Evolutionary conservation across 2,797 vertebrate genomes (phyloP), one percentile per base, ranked within the genome.

Genomic region (Rhincodon typus): DNA sequence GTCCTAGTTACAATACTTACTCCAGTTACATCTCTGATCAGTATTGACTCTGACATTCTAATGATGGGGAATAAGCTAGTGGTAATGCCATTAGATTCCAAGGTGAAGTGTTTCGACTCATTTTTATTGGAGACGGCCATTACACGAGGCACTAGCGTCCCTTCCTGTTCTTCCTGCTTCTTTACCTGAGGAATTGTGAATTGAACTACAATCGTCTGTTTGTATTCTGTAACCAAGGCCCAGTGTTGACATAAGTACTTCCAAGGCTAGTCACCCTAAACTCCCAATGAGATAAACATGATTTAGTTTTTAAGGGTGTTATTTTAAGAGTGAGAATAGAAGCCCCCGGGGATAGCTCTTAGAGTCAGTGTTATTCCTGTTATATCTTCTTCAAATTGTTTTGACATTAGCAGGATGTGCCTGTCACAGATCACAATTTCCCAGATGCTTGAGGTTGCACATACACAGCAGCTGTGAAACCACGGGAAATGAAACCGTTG

Each of bases 351-450:
- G 67, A 74, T 7, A 74, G 67, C 62, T 34, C 50, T 94, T 27
- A 13, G 70, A 94, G 74, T n/a, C 25, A 72, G 30, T 66, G 42
- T 94, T 42, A 74, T 94, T 74, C 42, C 94, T 74, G 69, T 74
- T 94, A 38, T 34, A 70, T 42, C 94, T 74, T 74, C 67, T 94
- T 69, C 21, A 46, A 38, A 94, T 94, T 94, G 94, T 94, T 72
- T 94, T 46, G 38, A 53, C 46, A 74, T 53, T 25, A 19, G 70
- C 94, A 94, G 69, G 94, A 94, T 72, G 69, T 74, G 42, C 38
- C 42, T 72, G 94, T 12, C 38, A 15, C 21, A 27, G 57, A 30
- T 94, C 91, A n/a, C 25, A 94, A 38, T 66, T 94, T 66, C 12
- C 67, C 94, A 74, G 38, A 94, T 70, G 94, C 70, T 46, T 19